Base-by-base conservation (phyloP, 2,888 invertebrate genomes). In the Ectobius pallidus region DNA sequence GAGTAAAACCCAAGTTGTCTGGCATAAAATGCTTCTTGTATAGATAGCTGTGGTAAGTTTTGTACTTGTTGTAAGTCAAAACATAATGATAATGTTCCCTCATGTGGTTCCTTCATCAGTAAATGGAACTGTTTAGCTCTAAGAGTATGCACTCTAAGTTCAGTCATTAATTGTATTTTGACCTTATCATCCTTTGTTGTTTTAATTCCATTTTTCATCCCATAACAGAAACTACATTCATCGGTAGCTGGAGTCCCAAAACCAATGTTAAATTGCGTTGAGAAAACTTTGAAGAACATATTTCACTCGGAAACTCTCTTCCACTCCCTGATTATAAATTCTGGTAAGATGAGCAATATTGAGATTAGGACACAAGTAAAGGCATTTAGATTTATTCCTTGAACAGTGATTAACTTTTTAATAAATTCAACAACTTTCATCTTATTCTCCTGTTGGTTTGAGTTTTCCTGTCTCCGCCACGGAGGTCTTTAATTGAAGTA, bases 241-340 rank as follows among this genome's bases (percentile, higher is more conserved):
- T n/a, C n/a, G n/a, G n/a, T n/a, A n/a, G n/a, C n/a, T 49, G 49
- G 49, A 14, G 49, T 14, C 49, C n/a, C 49, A n/a, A 49, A 49
- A 49, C 49, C n/a, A 49, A 49, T 49, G 49, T n/a, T 49, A 49
- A 14, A 49, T 49, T 49, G 14, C n/a, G 49, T 49, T 49, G 49
- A 49, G 49, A 49, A 49, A n/a, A 49, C n/a, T 49, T 49, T 49
- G 49, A 49, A 49, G n/a, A n/a, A 49, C 49, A 49, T 49, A 49
- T n/a, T 49, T n/a, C 20, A 49, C 20, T 49, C n/a, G 49, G 14
- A 14, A 14, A n/a, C n/a, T n/a, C n/a, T n/a, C n/a, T n/a, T n/a
- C n/a, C n/a, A n/a, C n/a, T n/a, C n/a, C n/a, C n/a, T 49, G 49
- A n/a, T 49, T 49, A 49, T 49, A 49, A 7, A 49, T 49, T 49